Evolutionary conservation across 2,888 invertebrate species (phyloP).

Genomic region (Stenodera caucasica): DNA sequence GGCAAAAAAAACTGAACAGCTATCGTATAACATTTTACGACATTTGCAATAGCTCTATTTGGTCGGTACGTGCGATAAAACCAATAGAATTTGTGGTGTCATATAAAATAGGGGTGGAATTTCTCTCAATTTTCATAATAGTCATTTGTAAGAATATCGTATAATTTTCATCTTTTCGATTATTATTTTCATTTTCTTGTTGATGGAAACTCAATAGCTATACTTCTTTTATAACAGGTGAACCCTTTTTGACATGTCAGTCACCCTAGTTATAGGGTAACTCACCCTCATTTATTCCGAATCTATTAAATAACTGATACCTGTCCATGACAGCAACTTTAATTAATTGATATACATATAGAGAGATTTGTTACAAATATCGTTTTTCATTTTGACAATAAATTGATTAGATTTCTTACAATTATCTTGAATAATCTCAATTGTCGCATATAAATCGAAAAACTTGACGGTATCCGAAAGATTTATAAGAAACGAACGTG

Average conservation of each 20-base stretch:
- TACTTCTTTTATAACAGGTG: background rate
- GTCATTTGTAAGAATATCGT: background rate
- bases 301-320: background rate
- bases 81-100: background rate
- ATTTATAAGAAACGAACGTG: background rate
- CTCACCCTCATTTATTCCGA: background rate
- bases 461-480: background rate
- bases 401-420: background rate
- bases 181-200: background rate
- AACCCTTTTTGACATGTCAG: background rate
- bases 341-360: background rate
- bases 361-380: background rate
- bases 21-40: constrained; percentile 6
- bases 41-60: constrained; percentile 1
- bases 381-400: background rate
- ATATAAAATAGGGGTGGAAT: background rate
- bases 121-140: constrained; percentile 1
- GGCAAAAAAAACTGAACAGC: background rate
- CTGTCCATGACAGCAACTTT: constrained; percentile 3
- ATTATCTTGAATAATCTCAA: background rate
- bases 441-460: background rate
- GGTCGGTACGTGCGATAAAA: constrained; percentile 5
- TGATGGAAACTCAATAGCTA: background rate
- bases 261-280: background rate
- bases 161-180: background rate